Conservation (phyloP, 2,113 vertebrate species). For the Varanus komodoensis region DNA sequence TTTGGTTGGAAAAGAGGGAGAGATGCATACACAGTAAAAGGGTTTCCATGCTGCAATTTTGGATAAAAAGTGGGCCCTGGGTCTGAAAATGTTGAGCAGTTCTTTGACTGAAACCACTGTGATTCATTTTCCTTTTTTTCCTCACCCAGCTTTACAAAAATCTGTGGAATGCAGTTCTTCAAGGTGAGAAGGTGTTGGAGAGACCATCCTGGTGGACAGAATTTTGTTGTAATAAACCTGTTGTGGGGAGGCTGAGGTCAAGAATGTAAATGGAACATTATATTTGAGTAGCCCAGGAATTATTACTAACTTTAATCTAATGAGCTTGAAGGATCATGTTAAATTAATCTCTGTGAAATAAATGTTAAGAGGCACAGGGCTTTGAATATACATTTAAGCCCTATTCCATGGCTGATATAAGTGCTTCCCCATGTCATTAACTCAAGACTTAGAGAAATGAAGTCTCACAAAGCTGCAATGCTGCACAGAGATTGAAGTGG, state of each 20-base stretch:
- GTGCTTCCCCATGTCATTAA: too few species aligned
- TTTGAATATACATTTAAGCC: neutral
- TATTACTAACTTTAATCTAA: neutral
- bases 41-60: too few species aligned
- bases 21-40: neutral
- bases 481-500: neutral
- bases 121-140: conserved; percentile 14
- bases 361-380: neutral
- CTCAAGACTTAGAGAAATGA: neutral
- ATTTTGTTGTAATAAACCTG: conserved; percentile 79
- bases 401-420: neutral
- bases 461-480: neutral
- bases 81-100: neutral
- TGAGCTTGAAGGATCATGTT: neutral
- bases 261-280: conserved; percentile 64
- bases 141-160: conserved; percentile 84
- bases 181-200: conserved; percentile 78
- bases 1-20: neutral
- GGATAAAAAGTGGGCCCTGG: too few species aligned
- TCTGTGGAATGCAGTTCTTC: conserved; percentile 83
- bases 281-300: too few species aligned
- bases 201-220: conserved; percentile 86
- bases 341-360: neutral
- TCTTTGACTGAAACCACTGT: neutral
- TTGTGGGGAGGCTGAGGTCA: conserved; percentile 64